Base-by-base conservation (phyloP, 1,140 invertebrate genomes). In the Cataglyphis hispanica region DNA sequence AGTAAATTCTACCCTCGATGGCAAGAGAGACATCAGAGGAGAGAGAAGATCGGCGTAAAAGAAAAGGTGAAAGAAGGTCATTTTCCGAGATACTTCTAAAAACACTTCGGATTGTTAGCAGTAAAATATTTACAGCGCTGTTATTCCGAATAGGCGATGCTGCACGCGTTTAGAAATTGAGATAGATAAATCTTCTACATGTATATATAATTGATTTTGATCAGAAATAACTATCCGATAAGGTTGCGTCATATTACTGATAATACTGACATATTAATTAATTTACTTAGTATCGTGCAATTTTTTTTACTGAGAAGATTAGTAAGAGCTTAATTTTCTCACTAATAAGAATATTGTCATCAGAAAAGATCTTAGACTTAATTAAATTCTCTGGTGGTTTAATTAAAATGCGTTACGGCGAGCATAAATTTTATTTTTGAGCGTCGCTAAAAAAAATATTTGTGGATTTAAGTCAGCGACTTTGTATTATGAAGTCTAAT, bases 101-200 rank as follows among this genome's bases (percentile, higher is more conserved):
- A 31, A 58, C 31, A 74, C 78, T 86, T 85, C 61, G 34, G 46
- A 19, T 58, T 40, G 60, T 16, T 50, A 22, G 31, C 19, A 61
- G 64, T 86, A 88, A 91, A 90, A 91, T 92, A 93, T 92, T 92
- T 92, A 92, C 86, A 78, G 77, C 34, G 64, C 67, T 6, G 80
- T 91, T 90, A 89, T 88, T 89, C 58, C 56, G 53, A 60, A 81
- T 72, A 88, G 85, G 31, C 50, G 34, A 34, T 19, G 40, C 13
- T 64, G 72, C 40, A 53, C 81, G 67, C 66, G 80, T 89, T 58
- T 78, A 72, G 11, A 13, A 46, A 46, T 11, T 50, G 46, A 50
- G 5, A 50, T 50, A 50, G 16, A 63, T 86, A 88, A 61, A 43
- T 86, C 90, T 83, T 13, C 60, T 53, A 50, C 37, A 16, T 87